Conservation (phyloP, 1,140 invertebrate species). For the Magallana angulata region DNA sequence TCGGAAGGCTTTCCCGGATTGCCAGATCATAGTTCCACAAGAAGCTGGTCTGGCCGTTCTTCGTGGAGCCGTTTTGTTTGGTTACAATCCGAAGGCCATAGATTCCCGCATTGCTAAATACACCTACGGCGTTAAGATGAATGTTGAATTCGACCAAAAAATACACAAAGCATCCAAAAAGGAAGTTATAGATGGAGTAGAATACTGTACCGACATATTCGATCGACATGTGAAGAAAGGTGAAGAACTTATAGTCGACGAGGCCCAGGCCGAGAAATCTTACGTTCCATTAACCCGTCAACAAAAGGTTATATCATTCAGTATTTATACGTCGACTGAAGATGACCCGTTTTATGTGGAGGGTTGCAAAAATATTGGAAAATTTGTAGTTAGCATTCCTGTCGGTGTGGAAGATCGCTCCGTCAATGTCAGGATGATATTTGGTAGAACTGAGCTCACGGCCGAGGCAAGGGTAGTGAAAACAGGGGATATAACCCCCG, state of each 20-base stretch:
- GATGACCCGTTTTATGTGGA: constrained; percentile 23
- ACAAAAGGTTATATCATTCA: constrained; percentile 31
- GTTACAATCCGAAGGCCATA: constrained; percentile 58
- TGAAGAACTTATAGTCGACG: constrained; percentile 52
- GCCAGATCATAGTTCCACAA: constrained; percentile 56
- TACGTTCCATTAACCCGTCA: constrained; percentile 24
- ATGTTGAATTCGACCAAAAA: constrained; percentile 45
- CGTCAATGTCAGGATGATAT: constrained; percentile 58
- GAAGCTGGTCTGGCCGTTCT: constrained; percentile 59
- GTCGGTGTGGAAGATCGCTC: constrained; percentile 23
- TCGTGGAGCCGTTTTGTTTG: constrained; percentile 65
- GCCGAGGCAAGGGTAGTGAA: constrained; percentile 55
- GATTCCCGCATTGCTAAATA: constrained; percentile 53
- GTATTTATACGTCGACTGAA: constrained; percentile 4
- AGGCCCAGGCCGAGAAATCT: constrained; percentile 36
- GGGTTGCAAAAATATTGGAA: constrained; percentile 33
- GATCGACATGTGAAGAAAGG: constrained; percentile 56
- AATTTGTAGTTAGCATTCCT: constrained; percentile 15
- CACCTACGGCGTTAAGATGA: constrained; percentile 60
- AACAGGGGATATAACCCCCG: constrained; percentile 43
- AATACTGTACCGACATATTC: constrained; percentile 57
- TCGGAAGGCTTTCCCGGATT: constrained; percentile 43
- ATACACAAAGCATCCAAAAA: constrained; percentile 43
- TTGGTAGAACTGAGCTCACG: constrained; percentile 60
- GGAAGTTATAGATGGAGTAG: constrained; percentile 32